These are phyloP conservation scores for Yponomeuta evonymella DNA, from an alignment of 2,888 invertebrate species.

Conservation along the genomic window DNA sequence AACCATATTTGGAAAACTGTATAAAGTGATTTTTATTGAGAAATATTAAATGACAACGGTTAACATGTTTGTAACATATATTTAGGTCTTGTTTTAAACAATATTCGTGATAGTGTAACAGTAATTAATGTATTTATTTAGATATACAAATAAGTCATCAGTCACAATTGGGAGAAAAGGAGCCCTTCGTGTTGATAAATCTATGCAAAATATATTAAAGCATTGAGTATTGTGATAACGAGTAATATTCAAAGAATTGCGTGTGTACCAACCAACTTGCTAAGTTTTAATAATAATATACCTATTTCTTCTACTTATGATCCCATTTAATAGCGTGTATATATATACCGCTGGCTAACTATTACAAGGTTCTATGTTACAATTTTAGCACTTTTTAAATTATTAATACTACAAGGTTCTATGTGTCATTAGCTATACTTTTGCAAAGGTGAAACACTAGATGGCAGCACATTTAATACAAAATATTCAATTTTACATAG, in stretches of 20 bases:
- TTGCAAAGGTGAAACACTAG: too few species aligned
- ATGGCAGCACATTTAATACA: too few species aligned
- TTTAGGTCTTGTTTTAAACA: background rate
- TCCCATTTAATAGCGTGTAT: background rate
- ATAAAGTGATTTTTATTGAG: constrained; percentile 69
- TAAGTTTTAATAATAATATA: background rate
- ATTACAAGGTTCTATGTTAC: too few species aligned
- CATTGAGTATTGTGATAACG: too few species aligned
- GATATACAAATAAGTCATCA: background rate
- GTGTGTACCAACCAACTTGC: background rate
- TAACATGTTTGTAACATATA: background rate
- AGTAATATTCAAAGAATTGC: too few species aligned
- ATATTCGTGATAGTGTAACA: background rate
- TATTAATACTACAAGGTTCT: too few species aligned
- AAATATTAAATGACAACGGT: constrained; percentile 23
- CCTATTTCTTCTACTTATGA: background rate
- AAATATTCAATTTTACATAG: too few species aligned
- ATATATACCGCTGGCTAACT: background rate
- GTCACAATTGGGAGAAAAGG: background rate
- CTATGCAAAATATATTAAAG: background rate
- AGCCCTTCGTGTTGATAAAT: background rate
- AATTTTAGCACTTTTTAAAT: too few species aligned
- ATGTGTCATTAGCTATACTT: too few species aligned
- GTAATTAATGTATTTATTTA: background rate
- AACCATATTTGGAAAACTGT: constrained; percentile 56